Conservation (phyloP, 2,888 invertebrate genomes). For the Orthosia cruda region DNA sequence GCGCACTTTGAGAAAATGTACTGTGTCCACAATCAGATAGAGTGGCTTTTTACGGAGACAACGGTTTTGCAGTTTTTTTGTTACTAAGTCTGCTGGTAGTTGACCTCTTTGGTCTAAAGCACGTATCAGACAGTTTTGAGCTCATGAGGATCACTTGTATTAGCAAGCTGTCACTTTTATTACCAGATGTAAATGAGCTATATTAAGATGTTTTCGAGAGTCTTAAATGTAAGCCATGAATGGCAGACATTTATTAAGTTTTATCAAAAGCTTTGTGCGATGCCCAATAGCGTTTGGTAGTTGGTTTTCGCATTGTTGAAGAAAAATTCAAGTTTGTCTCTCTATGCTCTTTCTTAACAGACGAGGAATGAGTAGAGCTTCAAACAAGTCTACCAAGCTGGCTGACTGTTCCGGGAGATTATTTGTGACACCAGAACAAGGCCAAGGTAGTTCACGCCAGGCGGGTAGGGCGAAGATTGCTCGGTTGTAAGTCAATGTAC, state of each 20-base stretch:
- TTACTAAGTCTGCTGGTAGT: not conserved
- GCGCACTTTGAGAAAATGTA: not conserved
- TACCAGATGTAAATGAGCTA: not conserved
- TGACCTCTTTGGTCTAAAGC: not conserved
- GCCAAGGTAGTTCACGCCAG: not conserved
- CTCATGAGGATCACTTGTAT: constrained; percentile 6
- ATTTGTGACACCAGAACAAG: not conserved
- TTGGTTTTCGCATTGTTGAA: not conserved
- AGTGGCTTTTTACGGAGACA: not conserved
- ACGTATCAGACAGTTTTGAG: not conserved
- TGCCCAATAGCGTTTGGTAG: not conserved
- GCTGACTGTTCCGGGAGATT: not conserved
- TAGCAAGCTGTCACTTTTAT: not conserved
- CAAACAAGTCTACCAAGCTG: not conserved
- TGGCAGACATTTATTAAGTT: constrained; percentile 20
- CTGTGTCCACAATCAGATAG: not conserved
- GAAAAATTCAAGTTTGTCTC: constrained; percentile 11
- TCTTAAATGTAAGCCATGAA: not conserved
- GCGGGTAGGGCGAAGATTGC: not conserved
- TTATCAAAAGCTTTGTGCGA: not conserved
- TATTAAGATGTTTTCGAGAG: not conserved
- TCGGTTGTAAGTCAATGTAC: not conserved
- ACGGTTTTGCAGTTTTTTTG: not conserved
- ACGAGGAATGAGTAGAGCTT: constrained; percentile 43
- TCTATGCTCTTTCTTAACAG: constrained; percentile 45